Conservation (phyloP, 1,140 invertebrate species). For the Proales similis region DNA sequence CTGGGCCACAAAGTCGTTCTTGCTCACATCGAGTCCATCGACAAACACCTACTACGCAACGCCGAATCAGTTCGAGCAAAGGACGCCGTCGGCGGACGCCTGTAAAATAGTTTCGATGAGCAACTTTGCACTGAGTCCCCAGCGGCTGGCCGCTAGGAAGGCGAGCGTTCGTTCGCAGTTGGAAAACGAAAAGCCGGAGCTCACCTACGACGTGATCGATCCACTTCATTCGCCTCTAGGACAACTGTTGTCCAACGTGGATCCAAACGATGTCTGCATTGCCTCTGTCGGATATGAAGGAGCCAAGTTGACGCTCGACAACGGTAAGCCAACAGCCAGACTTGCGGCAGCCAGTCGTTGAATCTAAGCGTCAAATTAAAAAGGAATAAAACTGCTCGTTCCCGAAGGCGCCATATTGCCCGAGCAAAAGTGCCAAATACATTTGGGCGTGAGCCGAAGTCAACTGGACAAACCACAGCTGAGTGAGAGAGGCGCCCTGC, state of each 20-base stretch:
- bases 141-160: no score
- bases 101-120: no score
- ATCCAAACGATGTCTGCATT: slow-evolving; percentile 20
- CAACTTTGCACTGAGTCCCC: no score
- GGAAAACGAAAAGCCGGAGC: slow-evolving; percentile 22
- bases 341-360: no score
- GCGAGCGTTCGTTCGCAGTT: no score
- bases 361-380: no score
- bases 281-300: not conserved
- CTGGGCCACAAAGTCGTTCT: no score
- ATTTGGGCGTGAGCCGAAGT: slow-evolving; percentile 3
- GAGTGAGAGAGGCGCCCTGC: not conserved
- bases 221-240: not conserved
- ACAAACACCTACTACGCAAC: no score
- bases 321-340: no score
- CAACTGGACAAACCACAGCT: slow-evolving; percentile 10
- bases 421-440: slow-evolving; percentile 6
- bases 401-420: slow-evolving; percentile 10
- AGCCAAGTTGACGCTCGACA: not conserved
- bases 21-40: no score
- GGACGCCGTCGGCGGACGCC: no score
- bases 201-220: slow-evolving; percentile 22
- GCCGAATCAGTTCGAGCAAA: no score
- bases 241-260: not conserved
- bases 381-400: not conserved